Conservation (phyloP, 1,140 invertebrate species). For the Brachionus asplanchnoidis region DNA sequence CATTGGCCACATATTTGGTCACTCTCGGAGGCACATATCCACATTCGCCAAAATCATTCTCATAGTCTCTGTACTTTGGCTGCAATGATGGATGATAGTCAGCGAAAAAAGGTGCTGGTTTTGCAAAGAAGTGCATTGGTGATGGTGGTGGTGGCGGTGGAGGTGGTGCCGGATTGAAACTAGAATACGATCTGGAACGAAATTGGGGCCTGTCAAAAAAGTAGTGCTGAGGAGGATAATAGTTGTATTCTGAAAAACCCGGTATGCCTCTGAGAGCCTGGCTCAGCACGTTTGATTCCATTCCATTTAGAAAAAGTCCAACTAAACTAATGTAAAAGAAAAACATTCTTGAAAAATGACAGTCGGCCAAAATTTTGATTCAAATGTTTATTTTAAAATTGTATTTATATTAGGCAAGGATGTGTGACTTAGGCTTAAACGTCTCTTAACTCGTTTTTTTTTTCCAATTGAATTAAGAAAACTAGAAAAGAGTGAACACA, state of each 20-base stretch:
- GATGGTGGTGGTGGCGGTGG: neutral
- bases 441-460: neutral
- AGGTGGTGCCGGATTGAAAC: neutral
- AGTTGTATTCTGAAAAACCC: neutral
- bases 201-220: neutral
- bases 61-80: neutral
- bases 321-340: neutral
- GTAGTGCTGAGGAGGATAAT: neutral
- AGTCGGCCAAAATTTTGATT: neutral
- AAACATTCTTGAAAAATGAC: neutral
- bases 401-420: neutral
- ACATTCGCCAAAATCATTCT: constrained; percentile 8
- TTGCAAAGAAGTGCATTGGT: neutral
- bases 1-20: neutral
- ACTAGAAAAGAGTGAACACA: neutral
- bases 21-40: neutral
- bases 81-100: neutral
- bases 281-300: neutral
- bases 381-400: neutral
- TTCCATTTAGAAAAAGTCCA: neutral
- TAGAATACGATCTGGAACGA: neutral
- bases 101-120: neutral
- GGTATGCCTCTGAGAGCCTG: neutral
- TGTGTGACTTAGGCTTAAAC: neutral
- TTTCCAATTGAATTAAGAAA: neutral